phyloP scores from a whole-genome alignment of 2,113 vertebrate species.

The Rynchops niger region DNA sequence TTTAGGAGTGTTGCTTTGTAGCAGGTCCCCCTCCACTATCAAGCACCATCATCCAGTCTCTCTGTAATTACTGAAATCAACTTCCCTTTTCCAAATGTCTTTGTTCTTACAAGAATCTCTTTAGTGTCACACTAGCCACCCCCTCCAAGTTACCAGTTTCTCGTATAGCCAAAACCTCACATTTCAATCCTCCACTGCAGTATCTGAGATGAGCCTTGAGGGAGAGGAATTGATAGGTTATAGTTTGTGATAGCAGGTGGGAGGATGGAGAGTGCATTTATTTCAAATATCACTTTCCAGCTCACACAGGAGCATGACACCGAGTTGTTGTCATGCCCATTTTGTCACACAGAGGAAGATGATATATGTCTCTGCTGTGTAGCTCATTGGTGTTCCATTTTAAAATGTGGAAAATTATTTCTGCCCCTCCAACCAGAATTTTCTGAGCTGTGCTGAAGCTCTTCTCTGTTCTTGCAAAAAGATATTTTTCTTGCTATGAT shows the following conservation, averaged over 20 bases:
- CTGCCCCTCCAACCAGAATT: not conserved
- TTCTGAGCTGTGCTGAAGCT: not conserved
- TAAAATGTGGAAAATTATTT: not conserved
- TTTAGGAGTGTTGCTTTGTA: not conserved
- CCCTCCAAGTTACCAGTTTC: not conserved
- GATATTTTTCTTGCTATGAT: not conserved
- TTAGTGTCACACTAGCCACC: not conserved
- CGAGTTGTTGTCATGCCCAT: not conserved
- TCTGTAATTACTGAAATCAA: not conserved
- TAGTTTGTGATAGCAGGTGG: not conserved
- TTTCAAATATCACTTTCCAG: not conserved
- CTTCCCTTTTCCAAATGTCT: not conserved
- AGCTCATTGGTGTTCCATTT: not conserved
- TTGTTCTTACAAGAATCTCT: not conserved
- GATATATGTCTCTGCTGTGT: not conserved
- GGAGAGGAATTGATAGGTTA: not conserved
- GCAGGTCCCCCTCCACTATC: not conserved
- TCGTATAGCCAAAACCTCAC: not conserved
- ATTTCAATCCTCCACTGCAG: not conserved
- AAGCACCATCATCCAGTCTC: not conserved
- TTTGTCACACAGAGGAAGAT: not conserved
- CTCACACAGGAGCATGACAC: not conserved
- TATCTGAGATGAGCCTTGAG: not conserved
- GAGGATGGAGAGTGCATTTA: not conserved
- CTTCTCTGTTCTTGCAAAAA: not conserved